Evolutionary conservation across 2,113 vertebrate genomes (phyloP).

Genomic region (Charina bottae): DNA sequence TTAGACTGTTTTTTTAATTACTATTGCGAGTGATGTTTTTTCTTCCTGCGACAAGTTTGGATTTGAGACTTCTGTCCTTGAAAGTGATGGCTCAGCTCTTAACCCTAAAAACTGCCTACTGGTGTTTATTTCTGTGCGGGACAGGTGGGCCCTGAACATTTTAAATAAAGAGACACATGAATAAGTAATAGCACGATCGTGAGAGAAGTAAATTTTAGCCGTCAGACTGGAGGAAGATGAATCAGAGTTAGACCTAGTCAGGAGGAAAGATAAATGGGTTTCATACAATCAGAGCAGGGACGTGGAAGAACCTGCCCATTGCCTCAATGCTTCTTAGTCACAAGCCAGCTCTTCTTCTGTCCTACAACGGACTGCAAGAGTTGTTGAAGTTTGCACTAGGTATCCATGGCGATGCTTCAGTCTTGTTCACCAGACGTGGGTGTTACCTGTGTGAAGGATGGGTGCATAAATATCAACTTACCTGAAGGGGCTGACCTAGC

Average conservation of each 20-base stretch:
- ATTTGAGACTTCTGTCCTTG: neutral
- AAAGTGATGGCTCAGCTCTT: neutral
- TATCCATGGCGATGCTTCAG: slow-evolving; percentile 11
- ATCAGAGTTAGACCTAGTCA: neutral
- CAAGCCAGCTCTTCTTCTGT: neutral
- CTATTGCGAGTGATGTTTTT: neutral
- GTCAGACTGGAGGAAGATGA: neutral
- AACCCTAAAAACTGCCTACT: neutral
- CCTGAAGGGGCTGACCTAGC: slow-evolving; percentile 31
- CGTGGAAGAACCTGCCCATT: neutral
- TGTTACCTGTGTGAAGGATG: neutral
- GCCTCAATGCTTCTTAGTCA: slow-evolving; percentile 10
- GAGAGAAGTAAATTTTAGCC: neutral
- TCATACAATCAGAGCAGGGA: neutral
- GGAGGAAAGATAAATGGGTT: neutral
- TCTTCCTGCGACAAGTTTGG: neutral
- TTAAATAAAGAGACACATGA: neutral
- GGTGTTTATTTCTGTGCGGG: neutral
- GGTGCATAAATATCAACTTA: slow-evolving; percentile 12
- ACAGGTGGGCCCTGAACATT: neutral
- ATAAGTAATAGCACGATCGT: neutral
- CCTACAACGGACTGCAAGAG: neutral
- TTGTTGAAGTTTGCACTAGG: neutral
- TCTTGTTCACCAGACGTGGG: neutral
- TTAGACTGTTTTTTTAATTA: neutral